Evolutionary conservation across 2,888 invertebrate genomes (phyloP).

Genomic region (Tethea ocularis): DNA sequence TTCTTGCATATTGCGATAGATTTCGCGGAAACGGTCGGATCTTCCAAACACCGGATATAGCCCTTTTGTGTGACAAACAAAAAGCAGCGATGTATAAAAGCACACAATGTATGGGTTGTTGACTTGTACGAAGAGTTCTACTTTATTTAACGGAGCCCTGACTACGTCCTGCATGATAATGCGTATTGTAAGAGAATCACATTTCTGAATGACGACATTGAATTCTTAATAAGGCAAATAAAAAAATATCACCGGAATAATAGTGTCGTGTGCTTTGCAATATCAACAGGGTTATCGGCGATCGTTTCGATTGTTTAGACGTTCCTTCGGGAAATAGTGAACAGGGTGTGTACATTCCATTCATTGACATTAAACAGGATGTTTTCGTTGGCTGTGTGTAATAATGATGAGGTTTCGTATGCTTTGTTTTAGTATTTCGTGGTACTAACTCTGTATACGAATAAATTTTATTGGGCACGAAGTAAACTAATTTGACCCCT

Average conservation of each 20-base stretch:
- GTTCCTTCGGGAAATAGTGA: not conserved
- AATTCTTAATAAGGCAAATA: slow-evolving; percentile 47
- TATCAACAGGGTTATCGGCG: not conserved
- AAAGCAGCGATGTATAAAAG: slow-evolving; percentile 53
- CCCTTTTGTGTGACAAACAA: slow-evolving; percentile 76
- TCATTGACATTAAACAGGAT: not conserved
- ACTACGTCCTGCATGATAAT: slow-evolving; percentile 56
- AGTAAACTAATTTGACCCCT: slow-evolving; percentile 28
- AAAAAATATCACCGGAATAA: slow-evolving; percentile 29
- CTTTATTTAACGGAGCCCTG: slow-evolving; percentile 57
- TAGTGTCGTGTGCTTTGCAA: slow-evolving; percentile 16
- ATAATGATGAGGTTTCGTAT: not conserved
- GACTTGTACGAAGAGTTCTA: slow-evolving; percentile 59
- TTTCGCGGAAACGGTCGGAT: slow-evolving; percentile 75
- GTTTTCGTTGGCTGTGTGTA: not conserved
- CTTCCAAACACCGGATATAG: slow-evolving; percentile 72
- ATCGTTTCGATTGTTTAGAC: slow-evolving; percentile 2
- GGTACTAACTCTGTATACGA: slow-evolving; percentile 4
- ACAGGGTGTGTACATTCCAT: not conserved
- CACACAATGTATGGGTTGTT: slow-evolving; percentile 66
- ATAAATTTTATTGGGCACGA: slow-evolving; percentile 23
- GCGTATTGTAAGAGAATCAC: slow-evolving; percentile 50
- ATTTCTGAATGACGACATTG: slow-evolving; percentile 44
- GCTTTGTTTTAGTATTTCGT: not conserved
- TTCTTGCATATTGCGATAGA: slow-evolving; percentile 76